phyloP scores from a whole-genome alignment of 2,888 invertebrate genomes.

The Galeruca laticollis region DNA sequence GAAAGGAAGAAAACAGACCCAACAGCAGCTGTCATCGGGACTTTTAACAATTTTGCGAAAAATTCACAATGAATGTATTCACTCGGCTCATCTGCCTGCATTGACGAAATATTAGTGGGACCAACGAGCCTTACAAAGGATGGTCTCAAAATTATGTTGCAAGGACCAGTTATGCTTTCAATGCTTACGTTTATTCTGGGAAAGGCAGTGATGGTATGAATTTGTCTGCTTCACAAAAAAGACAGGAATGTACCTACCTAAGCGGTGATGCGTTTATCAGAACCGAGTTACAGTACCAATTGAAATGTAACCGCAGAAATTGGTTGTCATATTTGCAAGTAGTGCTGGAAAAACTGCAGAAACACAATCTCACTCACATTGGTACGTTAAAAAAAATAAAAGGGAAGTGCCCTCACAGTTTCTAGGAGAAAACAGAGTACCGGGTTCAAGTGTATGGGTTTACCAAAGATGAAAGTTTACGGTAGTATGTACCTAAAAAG shows the following conservation, averaged over 20 bases:
- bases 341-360: slow-evolving; percentile 37
- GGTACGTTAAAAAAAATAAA: slow-evolving; percentile 53
- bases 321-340: slow-evolving; percentile 49
- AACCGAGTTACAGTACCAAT: slow-evolving; percentile 45
- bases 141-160: slow-evolving; percentile 57
- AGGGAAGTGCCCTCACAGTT: slow-evolving; percentile 20
- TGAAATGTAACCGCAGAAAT: slow-evolving; percentile 50
- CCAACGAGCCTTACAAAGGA: slow-evolving; percentile 58
- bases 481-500: slow-evolving; percentile 14
- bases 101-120: slow-evolving; percentile 55
- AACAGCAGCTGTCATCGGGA: no score
- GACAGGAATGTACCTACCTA: slow-evolving; percentile 32
- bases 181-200: slow-evolving; percentile 54
- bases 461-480: slow-evolving; percentile 3
- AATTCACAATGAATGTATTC: slow-evolving; percentile 29
- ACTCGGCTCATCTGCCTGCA: slow-evolving; percentile 38
- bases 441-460: slow-evolving; percentile 1
- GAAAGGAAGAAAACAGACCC: slow-evolving; percentile 4
- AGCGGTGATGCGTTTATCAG: slow-evolving; percentile 39
- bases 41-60: slow-evolving; percentile 36
- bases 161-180: slow-evolving; percentile 45
- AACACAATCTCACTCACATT: slow-evolving; percentile 44
- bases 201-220: no score
- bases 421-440: neutral
- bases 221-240: no score